Evolutionary conservation across 2,797 vertebrate species (phyloP).

Genomic region (Myotis vivesi): DNA sequence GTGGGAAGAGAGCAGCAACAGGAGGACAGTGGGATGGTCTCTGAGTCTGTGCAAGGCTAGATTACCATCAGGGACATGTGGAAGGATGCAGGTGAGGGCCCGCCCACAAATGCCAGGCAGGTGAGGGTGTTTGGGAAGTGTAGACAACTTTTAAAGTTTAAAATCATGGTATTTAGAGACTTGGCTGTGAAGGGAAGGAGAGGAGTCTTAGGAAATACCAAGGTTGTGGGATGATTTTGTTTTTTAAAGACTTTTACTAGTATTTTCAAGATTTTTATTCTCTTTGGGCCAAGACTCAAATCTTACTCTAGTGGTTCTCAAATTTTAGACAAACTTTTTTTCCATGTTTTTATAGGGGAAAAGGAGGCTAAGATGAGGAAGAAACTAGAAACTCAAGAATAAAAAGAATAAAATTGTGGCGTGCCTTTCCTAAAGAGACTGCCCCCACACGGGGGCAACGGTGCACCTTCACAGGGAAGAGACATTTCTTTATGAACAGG

Average conservation of each 20-base stretch:
- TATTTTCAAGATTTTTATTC: too few relatives aligned
- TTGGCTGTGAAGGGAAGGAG: not conserved
- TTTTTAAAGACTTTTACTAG: not conserved
- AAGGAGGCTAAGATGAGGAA: not conserved
- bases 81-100: not conserved
- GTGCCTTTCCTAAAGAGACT: not conserved
- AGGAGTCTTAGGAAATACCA: not conserved
- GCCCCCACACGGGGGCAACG: accelerated
- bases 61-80: accelerated
- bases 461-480: not conserved
- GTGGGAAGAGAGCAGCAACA: too few relatives aligned
- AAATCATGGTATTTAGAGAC: not conserved
- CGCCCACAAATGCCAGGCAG: not conserved
- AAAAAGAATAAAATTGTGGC: not conserved
- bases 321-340: too few relatives aligned
- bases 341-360: not conserved
- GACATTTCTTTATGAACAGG: not conserved
- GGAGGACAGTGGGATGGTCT: not conserved
- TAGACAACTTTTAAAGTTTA: not conserved
- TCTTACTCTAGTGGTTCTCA: too few relatives aligned
- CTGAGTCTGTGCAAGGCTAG: accelerated
- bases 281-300: too few relatives aligned
- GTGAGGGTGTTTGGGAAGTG: not conserved
- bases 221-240: not conserved
- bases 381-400: not conserved